A percentile compares a stretch with the other conserved stretches of the same genome.
Evolutionary conservation across 2,797 vertebrate genomes (phyloP).

Genomic region (Rousettus madagascariensis): DNA sequence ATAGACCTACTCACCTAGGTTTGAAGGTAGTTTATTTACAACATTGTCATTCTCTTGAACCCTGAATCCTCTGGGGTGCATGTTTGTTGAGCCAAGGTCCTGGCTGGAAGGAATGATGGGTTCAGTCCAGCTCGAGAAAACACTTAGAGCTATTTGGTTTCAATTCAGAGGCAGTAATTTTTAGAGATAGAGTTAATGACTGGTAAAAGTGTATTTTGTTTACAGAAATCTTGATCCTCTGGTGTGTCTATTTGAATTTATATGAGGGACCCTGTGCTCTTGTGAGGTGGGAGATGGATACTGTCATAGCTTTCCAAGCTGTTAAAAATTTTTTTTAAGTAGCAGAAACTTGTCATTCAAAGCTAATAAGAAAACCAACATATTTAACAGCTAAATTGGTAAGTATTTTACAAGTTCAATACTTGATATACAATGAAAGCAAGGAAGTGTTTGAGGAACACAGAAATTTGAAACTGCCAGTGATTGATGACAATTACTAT

Average conservation of each 20-base stretch:
- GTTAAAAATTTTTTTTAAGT: neutral
- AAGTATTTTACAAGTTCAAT: neutral
- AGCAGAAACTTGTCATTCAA: neutral
- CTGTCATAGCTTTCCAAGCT: neutral
- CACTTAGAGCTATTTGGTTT: neutral
- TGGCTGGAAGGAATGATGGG: neutral
- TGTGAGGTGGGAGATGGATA: neutral
- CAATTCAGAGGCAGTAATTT: neutral
- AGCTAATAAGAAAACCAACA: neutral
- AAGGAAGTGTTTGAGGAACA: neutral
- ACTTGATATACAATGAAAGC: neutral
- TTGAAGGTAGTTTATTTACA: slow-evolving; percentile 60
- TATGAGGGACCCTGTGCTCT: neutral
- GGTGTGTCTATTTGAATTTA: neutral
- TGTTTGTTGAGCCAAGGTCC: slow-evolving; percentile 33
- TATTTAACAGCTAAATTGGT: neutral
- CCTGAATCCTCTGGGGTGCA: neutral
- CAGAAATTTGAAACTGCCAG: neutral
- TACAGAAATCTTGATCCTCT: neutral
- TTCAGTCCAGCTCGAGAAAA: slow-evolving; percentile 46
- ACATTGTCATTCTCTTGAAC: slow-evolving; percentile 32
- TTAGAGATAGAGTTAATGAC: neutral
- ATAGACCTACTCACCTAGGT: slow-evolving; percentile 32
- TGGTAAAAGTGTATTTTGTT: neutral
- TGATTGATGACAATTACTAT: neutral